Base-by-base conservation (phyloP, 2,888 invertebrate genomes). In the Hypomecis punctinalis region DNA sequence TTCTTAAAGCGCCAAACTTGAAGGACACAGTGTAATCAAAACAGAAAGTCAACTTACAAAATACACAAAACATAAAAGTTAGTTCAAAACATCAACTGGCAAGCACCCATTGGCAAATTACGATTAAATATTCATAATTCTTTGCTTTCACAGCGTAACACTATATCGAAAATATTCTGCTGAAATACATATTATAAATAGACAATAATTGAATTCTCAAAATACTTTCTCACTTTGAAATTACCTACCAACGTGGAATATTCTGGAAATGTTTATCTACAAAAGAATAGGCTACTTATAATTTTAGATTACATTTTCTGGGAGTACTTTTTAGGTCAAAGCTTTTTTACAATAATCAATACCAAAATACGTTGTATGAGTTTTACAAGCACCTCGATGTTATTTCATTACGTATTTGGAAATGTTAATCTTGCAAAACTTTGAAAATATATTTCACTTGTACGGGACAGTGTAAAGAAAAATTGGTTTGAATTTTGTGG, bases 111-210 rank as follows among this genome's bases (percentile, higher is more conserved):
- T 80, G 86, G 84, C 83, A 87, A 88, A 86, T 72, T 88, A 88
- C 79, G 81, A 86, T 88, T 85, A 88, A 81, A 80, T 83, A 69
- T 83, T 81, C 80, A 81, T 82, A 82, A 82, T 82, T 86, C 78
- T 71, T 71, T 84, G 83, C 80, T 86, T 87, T 85, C 79, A 89
- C 88, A 89, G 89, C 89, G 78, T 86, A 86, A 86, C 84, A 85
- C 89, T 90, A 86, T 87, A 90, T 90, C 86, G 89, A 90, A 90
- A 90, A 91, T 89, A 90, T 86, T 82, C 76, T 85, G 87, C 82
- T 85, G 85, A 86, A 89, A 86, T 86, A 87, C 80, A 64, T 63
- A 67, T 23, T 23, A 23, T 70, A 72, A 82, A 87, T 83, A 86
- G 83, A 85, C 77, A 84, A 86, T 84, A 85, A 85, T 86, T 77